Conservation (phyloP, 2,797 vertebrate species). For the Chelmon rostratus region DNA sequence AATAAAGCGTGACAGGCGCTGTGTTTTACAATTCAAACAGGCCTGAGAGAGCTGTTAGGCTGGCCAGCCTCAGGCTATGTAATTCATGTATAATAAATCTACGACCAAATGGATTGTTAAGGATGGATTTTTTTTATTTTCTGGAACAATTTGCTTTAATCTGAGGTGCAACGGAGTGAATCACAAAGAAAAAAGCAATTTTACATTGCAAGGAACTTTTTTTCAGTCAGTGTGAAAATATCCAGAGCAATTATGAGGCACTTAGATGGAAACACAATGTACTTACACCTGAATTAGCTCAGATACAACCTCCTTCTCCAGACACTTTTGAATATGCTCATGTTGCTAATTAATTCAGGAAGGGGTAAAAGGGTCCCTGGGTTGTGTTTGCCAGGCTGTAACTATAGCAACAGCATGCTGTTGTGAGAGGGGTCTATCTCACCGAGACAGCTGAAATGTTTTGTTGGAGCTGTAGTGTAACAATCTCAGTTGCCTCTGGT, state of each 20-base stretch:
- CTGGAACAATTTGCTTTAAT: constrained; percentile 49
- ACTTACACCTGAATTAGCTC: constrained; percentile 36
- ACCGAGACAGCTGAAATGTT: constrained; percentile 22
- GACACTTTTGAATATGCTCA: constrained; percentile 33
- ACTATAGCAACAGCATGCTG: constrained; percentile 60
- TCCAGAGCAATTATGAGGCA: constrained; percentile 22
- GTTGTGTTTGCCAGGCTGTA: constrained; percentile 58
- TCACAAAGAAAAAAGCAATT: constrained; percentile 19
- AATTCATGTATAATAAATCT: constrained; percentile 69
- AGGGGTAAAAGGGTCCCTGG: constrained; percentile 46
- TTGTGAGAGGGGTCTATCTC: constrained; percentile 26
- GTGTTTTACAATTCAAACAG: constrained; percentile 74
- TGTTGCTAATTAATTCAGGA: constrained; percentile 60
- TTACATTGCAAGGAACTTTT: constrained; percentile 31
- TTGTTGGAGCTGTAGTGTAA: constrained; percentile 13
- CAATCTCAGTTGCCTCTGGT: neutral
- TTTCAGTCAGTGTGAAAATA: constrained; percentile 32
- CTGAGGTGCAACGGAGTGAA: constrained; percentile 10
- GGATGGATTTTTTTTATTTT: constrained; percentile 25
- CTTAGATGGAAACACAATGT: constrained; percentile 25
- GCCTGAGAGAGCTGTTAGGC: constrained; percentile 59
- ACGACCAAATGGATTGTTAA: constrained; percentile 58
- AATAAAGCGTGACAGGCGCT: constrained; percentile 63
- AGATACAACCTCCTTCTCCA: constrained; percentile 13
- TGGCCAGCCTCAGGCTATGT: constrained; percentile 49